Percentiles rank a stretch among this genome's conserved stretches.
phyloP scores from a whole-genome alignment of 1,140 invertebrate genomes.

The Parasteatoda tepidariorum region DNA sequence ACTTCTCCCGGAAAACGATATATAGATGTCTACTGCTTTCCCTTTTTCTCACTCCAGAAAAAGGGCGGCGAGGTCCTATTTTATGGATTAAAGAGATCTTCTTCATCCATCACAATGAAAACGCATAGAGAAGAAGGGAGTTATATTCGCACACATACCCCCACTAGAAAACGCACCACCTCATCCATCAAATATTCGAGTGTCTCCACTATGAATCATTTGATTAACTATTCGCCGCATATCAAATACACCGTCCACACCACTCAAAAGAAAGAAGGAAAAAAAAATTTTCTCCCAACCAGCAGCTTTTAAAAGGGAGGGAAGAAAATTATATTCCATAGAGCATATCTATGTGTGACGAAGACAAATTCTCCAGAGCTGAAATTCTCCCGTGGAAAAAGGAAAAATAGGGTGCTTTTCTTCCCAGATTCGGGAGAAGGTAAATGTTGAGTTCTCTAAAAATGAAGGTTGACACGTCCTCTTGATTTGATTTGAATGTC shows the following conservation, averaged over 20 bases:
- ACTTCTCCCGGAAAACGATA: neutral
- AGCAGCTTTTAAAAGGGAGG: neutral
- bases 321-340: constrained; percentile 18
- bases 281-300: neutral
- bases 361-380: neutral
- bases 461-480: no score
- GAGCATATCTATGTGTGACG: neutral
- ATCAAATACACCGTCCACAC: neutral
- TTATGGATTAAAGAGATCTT: neutral
- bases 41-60: neutral
- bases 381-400: no score
- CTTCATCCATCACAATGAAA: constrained; percentile 26
- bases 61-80: neutral
- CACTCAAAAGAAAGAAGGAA: neutral
- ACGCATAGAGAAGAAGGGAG: neutral
- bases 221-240: constrained; percentile 15
- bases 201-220: constrained; percentile 3
- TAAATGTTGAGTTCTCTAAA: no score
- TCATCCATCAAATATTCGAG: constrained; percentile 10
- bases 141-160: neutral
- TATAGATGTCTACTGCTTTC: no score
- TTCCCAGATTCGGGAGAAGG: no score
- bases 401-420: no score
- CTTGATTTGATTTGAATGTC: no score
- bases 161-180: neutral